These are phyloP conservation scores for Dendrolimus pini DNA, from an alignment of 2,888 invertebrate species.

Conservation along the genomic window DNA sequence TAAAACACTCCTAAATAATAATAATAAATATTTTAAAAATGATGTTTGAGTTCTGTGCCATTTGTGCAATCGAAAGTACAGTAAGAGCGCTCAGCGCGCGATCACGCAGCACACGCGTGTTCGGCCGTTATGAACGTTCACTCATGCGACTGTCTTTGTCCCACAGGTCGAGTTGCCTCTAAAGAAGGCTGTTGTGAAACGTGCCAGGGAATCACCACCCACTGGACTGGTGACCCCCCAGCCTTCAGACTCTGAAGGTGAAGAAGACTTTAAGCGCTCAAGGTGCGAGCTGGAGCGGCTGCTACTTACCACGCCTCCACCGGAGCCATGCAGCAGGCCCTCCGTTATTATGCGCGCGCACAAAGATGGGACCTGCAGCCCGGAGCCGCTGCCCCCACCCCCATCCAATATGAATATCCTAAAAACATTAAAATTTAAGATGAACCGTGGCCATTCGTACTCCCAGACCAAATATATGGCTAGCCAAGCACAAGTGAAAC, in stretches of 20 bases:
- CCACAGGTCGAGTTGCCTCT: slow-evolving; percentile 61
- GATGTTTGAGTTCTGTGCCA: slow-evolving; percentile 23
- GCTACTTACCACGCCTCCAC: slow-evolving; percentile 75
- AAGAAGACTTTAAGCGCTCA: slow-evolving; percentile 71
- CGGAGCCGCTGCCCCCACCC: slow-evolving; percentile 53
- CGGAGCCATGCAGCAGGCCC: slow-evolving; percentile 68
- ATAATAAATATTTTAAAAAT: slow-evolving; percentile 7
- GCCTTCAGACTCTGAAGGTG: slow-evolving; percentile 90
- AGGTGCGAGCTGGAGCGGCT: slow-evolving; percentile 73
- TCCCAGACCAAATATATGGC: slow-evolving; percentile 78
- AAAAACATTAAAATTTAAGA: slow-evolving; percentile 83
- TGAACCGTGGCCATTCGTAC: slow-evolving; percentile 80
- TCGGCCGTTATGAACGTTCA: slow-evolving; percentile 49
- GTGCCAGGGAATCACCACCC: slow-evolving; percentile 47
- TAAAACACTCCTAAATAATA: slow-evolving; percentile 10
- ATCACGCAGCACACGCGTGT: slow-evolving; percentile 65
- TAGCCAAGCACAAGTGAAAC: slow-evolving; percentile 40
- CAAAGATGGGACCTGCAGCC: slow-evolving; percentile 85
- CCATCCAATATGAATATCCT: slow-evolving; percentile 76
- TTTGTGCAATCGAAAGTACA: slow-evolving; percentile 63
- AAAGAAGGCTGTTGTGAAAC: slow-evolving; percentile 58
- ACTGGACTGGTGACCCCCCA: slow-evolving; percentile 84
- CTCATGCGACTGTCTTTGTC: slow-evolving; percentile 62
- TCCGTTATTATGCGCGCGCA: slow-evolving; percentile 93
- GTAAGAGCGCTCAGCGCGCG: slow-evolving; percentile 38